These are phyloP conservation scores for Rhamnusium bicolor DNA, from an alignment of 2,888 invertebrate genomes.

Conservation along the genomic window DNA sequence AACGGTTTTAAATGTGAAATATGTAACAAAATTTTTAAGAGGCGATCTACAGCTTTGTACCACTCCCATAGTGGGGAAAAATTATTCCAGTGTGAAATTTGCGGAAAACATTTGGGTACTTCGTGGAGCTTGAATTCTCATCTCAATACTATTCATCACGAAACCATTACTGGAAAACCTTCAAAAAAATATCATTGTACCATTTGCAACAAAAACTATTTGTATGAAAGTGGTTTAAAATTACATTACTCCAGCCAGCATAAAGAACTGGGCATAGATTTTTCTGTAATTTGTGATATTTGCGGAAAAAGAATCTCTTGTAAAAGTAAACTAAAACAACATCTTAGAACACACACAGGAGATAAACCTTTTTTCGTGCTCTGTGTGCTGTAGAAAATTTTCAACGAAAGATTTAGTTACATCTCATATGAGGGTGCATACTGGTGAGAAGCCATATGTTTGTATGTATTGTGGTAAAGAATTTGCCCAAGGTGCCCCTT, in stretches of 20 bases:
- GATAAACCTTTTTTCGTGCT: constrained; percentile 65
- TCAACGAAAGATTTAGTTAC: constrained; percentile 64
- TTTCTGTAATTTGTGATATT: constrained; percentile 66
- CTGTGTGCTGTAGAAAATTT: constrained; percentile 65
- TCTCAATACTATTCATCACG: constrained; percentile 67
- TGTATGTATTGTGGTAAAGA: constrained; percentile 55
- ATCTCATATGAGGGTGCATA: constrained; percentile 61
- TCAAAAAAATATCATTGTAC: constrained; percentile 68
- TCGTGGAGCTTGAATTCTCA: constrained; percentile 57
- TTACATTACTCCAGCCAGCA: constrained; percentile 66
- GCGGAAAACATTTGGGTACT: constrained; percentile 52
- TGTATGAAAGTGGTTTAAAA: constrained; percentile 62
- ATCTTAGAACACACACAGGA: constrained; percentile 64
- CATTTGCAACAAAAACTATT: constrained; percentile 70
- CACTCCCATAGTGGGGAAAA: constrained; percentile 55
- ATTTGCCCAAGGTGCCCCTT: constrained; percentile 54
- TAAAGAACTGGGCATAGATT: constrained; percentile 66
- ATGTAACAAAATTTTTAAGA: constrained; percentile 63
- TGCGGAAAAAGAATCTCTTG: constrained; percentile 58
- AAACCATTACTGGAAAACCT: constrained; percentile 61
- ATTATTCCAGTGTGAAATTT: constrained; percentile 63
- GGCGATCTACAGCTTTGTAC: constrained; percentile 40
- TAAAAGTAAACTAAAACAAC: constrained; percentile 56
- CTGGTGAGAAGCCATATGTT: constrained; percentile 60
- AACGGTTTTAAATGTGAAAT: constrained; percentile 61